phyloP scores from a whole-genome alignment of 2,797 vertebrate genomes.

The Manis crassicaudata region DNA sequence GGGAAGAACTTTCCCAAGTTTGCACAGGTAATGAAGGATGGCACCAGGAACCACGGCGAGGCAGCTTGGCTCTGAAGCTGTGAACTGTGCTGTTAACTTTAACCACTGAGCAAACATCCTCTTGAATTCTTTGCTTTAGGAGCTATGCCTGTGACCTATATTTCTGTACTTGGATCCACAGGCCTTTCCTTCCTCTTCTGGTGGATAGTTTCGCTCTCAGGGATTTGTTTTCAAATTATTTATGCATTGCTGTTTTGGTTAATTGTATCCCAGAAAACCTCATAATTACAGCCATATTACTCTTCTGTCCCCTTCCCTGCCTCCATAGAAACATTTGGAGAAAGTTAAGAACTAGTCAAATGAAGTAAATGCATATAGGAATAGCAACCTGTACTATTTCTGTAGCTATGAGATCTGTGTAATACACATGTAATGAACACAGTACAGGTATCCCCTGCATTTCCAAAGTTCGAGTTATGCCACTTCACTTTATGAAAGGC shows the following conservation, averaged over 20 bases:
- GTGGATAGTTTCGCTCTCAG: neutral
- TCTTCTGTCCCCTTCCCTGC: neutral
- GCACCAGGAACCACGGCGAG: no score
- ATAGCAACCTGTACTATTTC: neutral
- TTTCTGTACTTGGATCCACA: neutral
- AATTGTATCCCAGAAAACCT: slow-evolving; percentile 50
- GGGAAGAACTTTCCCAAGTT: neutral
- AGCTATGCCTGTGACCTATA: neutral
- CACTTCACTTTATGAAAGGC: no score
- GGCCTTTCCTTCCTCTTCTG: neutral
- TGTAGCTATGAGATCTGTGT: neutral
- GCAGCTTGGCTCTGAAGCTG: neutral
- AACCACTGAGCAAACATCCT: neutral
- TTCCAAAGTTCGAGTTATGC: no score
- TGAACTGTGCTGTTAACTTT: neutral
- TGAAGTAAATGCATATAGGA: neutral
- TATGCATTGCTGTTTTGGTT: slow-evolving; percentile 42
- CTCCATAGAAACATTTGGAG: slow-evolving; percentile 45
- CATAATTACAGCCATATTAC: slow-evolving; percentile 21
- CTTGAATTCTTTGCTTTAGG: neutral
- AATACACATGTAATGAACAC: neutral
- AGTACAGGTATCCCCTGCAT: no score
- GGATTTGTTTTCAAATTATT: slow-evolving; percentile 28
- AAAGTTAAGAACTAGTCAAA: slow-evolving; percentile 11
- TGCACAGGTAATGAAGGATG: neutral